These are phyloP conservation scores for Corythornis madagascariensis DNA, from an alignment of 2,113 vertebrate species.

Conservation along the genomic window DNA sequence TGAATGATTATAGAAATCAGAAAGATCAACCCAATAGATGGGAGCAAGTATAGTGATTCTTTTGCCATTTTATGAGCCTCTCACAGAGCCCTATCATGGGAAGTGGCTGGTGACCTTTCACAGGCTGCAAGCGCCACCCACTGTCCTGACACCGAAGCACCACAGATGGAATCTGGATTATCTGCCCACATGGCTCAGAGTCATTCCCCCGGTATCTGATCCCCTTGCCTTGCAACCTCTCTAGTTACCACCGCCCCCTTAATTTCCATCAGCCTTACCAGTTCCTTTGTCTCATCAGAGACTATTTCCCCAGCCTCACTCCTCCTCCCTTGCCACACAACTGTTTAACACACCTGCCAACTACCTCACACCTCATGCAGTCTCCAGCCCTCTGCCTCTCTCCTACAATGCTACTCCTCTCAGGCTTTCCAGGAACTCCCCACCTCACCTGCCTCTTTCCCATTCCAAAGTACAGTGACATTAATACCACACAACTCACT, in stretches of 20 bases:
- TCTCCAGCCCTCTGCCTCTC: not conserved
- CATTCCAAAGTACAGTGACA: fast-evolving
- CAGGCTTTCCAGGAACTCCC: not conserved
- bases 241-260: not conserved
- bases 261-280: not conserved
- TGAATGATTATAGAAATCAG: not conserved
- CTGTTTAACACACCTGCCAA: not conserved
- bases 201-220: not conserved
- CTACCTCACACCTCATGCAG: not conserved
- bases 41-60: not conserved
- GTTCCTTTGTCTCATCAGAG: not conserved
- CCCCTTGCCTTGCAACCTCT: not conserved
- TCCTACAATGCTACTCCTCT: not conserved
- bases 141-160: not conserved
- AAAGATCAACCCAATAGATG: not conserved
- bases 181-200: not conserved
- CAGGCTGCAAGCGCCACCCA: not conserved
- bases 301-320: not conserved
- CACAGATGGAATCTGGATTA: not conserved
- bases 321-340: not conserved
- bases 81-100: not conserved
- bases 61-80: not conserved
- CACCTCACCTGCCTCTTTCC: not conserved
- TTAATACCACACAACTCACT: not conserved
- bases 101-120: not conserved